Evolutionary conservation across 2,888 invertebrate species (phyloP), one percentile per base, ranked within the genome.

Genomic region (Synanthedon tipuliformis): DNA sequence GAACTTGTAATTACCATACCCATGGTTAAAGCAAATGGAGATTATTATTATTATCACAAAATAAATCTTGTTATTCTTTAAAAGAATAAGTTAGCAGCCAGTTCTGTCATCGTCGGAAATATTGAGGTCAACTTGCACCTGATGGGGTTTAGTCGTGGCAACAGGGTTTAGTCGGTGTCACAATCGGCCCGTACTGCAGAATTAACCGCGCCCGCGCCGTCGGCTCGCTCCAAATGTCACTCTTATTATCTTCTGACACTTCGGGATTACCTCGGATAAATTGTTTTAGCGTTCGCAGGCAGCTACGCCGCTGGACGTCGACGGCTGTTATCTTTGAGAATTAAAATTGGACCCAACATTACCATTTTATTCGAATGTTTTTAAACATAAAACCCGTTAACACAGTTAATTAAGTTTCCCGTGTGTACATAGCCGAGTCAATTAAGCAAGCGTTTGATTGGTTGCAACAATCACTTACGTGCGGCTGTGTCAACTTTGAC

Each of bases 211-310:
- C 40, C 41, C 27, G 55, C 50, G 71, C 73, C 66, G 66, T 60
- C 59, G 68, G 73, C 64, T 69, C 71, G 78, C 78, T 83, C 78
- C 73, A 81, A 86, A 82, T 82, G 87, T 86, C 87, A 86, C 83
- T 86, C 81, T 85, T 87, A 86, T 86, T 85, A 87, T 82, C 78
- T 67, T 83, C 78, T 80, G 87, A 86, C 87, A 85, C 76, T 77
- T 71, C 63, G 68, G 85, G 87, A 85, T 87, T 87, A 85, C 78
- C 73, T 74, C 73, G 83, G 80, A 83, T 86, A 84, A 85, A 87
- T 82, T 86, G 85, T 86, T 86, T 84, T 79, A 85, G 75, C 83
- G 72, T 85, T 84, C 64, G 69, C 64, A 74, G 78, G 71, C 71
- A 70, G 61, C 71, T 72, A 74, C 79, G 78, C 74, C 72, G 75